These are phyloP conservation scores for Amniataba percoides DNA, from an alignment of 2,797 vertebrate species.

Conservation along the genomic window DNA sequence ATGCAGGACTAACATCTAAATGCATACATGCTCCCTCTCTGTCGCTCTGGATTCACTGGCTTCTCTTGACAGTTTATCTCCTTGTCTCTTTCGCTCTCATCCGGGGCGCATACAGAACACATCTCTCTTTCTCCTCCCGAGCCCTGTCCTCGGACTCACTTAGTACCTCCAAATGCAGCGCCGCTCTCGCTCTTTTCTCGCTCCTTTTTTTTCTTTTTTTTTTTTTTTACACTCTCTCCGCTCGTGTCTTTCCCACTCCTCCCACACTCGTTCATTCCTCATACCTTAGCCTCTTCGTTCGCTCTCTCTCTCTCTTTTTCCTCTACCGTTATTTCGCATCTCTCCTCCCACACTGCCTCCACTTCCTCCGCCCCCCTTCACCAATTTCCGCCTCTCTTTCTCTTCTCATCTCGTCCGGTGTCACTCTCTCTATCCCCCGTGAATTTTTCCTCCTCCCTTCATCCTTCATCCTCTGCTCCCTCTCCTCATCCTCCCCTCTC, in stretches of 20 bases:
- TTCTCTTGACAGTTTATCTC: conserved; percentile 75
- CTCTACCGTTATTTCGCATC: conserved; percentile 44
- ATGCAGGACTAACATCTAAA: conserved; percentile 66
- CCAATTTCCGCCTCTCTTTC: conserved; percentile 52
- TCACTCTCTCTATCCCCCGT: conserved; percentile 60
- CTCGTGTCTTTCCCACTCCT: conserved; percentile 69
- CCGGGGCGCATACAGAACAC: conserved; percentile 57
- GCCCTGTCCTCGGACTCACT: conserved; percentile 54
- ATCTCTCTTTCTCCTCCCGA: conserved; percentile 59
- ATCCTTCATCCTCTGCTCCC: conserved; percentile 54
- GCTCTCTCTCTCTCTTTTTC: conserved; percentile 36
- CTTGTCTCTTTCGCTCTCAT: conserved; percentile 75
- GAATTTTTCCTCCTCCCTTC: conserved; percentile 57
- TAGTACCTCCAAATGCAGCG: conserved; percentile 58
- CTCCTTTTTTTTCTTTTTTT: background rate
- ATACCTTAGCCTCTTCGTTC: conserved; percentile 53
- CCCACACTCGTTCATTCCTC: conserved; percentile 65
- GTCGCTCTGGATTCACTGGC: conserved; percentile 66
- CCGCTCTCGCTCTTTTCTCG: conserved; percentile 30
- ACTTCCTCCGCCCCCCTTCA: conserved; percentile 38
- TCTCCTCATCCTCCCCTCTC: conserved; percentile 59
- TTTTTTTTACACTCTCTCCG: conserved; percentile 37
- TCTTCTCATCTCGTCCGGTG: conserved; percentile 62
- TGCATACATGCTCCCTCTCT: conserved; percentile 67
- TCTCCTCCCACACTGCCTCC: conserved; percentile 67